Conservation (phyloP, 2,113 vertebrate species). For the Ictidomys tridecemlineatus region DNA sequence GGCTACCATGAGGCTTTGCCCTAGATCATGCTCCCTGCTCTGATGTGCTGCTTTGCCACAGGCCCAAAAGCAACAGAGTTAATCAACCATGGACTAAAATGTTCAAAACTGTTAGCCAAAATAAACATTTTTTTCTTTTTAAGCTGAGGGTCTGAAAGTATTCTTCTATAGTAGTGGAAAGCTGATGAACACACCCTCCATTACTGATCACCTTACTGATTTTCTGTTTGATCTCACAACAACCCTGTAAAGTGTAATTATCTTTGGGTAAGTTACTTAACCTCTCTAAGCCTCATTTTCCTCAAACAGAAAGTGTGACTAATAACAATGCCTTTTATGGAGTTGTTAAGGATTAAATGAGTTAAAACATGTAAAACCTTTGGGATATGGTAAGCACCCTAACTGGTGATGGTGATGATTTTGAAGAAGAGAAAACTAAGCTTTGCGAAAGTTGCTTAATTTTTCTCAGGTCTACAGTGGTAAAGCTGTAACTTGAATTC, state of each 20-base stretch:
- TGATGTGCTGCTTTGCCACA: background rate
- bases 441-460: background rate
- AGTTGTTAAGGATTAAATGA: slow-evolving; percentile 24
- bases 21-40: too few species aligned
- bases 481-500: slow-evolving; percentile 35
- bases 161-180: background rate
- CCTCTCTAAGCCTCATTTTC: background rate
- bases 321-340: background rate
- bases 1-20: background rate
- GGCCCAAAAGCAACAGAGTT: background rate
- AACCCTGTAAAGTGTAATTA: background rate
- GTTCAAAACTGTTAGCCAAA: background rate
- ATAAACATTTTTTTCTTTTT: background rate
- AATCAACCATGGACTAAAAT: too few species aligned
- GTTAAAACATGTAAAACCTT: background rate
- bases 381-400: background rate
- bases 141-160: background rate
- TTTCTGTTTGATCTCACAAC: slow-evolving; percentile 47
- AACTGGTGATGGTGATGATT: background rate
- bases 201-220: background rate
- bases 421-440: background rate
- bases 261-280: background rate
- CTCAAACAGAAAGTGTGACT: background rate
- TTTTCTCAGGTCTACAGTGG: background rate
- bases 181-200: background rate